phyloP scores from a whole-genome alignment of 1,140 invertebrate species.

The Aphelenchoides besseyi region DNA sequence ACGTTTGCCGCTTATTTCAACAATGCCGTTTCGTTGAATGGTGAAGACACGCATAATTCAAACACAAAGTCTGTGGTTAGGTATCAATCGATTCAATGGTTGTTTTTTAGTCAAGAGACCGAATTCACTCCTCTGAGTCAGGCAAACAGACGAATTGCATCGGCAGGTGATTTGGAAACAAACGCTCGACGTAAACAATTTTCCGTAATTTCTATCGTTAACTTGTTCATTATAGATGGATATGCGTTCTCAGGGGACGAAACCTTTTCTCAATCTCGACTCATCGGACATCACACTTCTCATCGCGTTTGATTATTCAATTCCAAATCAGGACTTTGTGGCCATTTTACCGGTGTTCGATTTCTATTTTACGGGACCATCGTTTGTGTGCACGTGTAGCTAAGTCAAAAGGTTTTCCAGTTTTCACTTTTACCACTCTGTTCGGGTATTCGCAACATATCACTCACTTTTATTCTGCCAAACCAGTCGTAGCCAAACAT shows the following conservation, averaged over 20 bases:
- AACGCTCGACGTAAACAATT: conserved; percentile 13
- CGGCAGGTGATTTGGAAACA: neutral
- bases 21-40: neutral
- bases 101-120: neutral
- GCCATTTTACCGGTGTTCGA: neutral
- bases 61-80: no score
- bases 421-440: neutral
- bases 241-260: conserved; percentile 94
- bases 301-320: conserved; percentile 14
- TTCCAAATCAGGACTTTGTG: neutral
- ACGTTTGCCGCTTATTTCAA: neutral
- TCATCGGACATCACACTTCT: conserved; percentile 70
- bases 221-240: conserved; percentile 74
- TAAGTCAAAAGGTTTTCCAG: neutral
- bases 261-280: conserved; percentile 81
- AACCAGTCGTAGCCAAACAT: no score
- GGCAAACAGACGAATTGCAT: conserved; percentile 12
- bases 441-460: no score
- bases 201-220: neutral
- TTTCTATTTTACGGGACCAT: neutral
- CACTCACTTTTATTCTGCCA: no score
- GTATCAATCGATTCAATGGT: neutral
- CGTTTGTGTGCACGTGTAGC: neutral
- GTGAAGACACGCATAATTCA: neutral
- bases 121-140: conserved; percentile 1